Conservation (phyloP, 2,888 invertebrate species). For the Anthrax anthrax region DNA sequence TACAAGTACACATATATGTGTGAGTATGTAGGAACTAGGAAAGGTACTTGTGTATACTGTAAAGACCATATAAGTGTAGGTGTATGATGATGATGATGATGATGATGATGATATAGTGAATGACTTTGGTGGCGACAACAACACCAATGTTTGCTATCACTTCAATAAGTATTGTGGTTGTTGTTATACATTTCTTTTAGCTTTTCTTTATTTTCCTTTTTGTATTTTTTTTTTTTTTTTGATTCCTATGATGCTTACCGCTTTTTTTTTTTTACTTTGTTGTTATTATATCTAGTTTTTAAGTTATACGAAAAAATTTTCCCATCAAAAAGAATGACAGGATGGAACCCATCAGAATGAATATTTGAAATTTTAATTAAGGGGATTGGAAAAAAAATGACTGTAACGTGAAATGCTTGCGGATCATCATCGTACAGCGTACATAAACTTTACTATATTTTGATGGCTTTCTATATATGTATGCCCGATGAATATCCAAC, state of each 20-base stretch:
- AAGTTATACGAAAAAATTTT: not conserved
- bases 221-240: not conserved
- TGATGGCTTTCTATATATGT: not conserved
- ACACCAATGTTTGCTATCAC: not conserved
- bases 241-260: not conserved
- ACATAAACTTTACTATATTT: too few species aligned
- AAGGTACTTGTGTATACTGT: too few species aligned
- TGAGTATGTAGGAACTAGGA: too few species aligned
- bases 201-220: not conserved
- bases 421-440: not conserved
- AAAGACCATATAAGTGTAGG: not conserved
- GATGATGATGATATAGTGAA: too few species aligned
- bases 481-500: conserved; percentile 2
- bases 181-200: not conserved
- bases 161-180: not conserved
- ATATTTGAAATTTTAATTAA: conserved; percentile 9
- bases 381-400: conserved; percentile 6
- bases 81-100: too few species aligned
- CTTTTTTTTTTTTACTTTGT: not conserved
- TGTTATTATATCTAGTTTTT: not conserved
- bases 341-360: conserved; percentile 5
- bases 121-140: not conserved
- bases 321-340: not conserved
- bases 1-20: too few species aligned
- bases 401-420: conserved; percentile 5